Evolutionary conservation across 2,797 vertebrate species (phyloP).

Genomic region (Cryptoprocta ferox): DNA sequence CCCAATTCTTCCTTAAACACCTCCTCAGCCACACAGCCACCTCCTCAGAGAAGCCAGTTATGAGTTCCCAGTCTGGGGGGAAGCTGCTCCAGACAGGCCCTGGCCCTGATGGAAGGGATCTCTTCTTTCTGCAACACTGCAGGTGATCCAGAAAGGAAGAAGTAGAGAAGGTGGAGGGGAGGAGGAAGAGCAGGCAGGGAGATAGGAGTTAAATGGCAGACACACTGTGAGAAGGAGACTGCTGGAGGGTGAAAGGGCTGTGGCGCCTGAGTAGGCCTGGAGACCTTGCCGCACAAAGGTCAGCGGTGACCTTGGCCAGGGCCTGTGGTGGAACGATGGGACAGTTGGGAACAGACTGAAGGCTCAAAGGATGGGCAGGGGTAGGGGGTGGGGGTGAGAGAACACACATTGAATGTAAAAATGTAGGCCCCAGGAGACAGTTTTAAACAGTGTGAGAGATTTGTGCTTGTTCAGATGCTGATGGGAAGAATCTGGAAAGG

Average conservation of each 20-base stretch:
- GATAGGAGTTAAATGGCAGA: not conserved
- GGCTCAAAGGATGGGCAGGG: not conserved
- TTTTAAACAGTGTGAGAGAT: constrained; percentile 22
- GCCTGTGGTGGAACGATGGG: not conserved
- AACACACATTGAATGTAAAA: not conserved
- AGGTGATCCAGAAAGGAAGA: not conserved
- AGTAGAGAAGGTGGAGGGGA: not conserved
- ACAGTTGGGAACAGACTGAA: not conserved
- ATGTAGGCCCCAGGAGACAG: not conserved
- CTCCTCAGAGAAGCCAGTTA: not conserved
- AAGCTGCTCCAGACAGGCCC: not conserved
- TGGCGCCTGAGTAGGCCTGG: not conserved
- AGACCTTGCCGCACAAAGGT: constrained; percentile 11
- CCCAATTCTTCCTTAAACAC: constrained; percentile 8
- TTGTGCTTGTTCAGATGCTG: not conserved
- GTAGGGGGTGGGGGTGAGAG: not conserved
- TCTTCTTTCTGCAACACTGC: not conserved
- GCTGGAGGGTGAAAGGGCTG: not conserved
- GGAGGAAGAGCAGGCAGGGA: not conserved
- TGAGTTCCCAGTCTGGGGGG: not conserved
- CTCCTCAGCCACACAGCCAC: not conserved
- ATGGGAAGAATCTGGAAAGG: not conserved
- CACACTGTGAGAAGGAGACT: not conserved
- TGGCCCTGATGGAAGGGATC: not conserved
- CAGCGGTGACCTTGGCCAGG: not conserved